Evolutionary conservation across 2,888 invertebrate species (phyloP), one percentile per base, ranked within the genome.

Genomic region (Noctuana brunneofusca): DNA sequence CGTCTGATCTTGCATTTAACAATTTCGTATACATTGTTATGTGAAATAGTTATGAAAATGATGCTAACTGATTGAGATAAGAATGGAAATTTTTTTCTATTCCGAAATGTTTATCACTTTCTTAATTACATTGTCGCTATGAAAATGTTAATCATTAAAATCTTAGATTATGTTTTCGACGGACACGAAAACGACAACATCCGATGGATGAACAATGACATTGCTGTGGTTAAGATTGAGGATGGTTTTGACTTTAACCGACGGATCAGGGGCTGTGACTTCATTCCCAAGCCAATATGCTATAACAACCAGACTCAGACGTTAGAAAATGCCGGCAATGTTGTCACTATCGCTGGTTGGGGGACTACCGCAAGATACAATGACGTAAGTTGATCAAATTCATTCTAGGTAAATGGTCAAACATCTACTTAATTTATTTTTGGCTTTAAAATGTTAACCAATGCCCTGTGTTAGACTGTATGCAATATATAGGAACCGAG

Each of bases 181-280:
- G 89, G 88, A 0, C 87, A 88, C 50, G 84, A 87, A 58, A 87
- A 88, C 55, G 89, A 89, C 65, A 88, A 89, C 63, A 84, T 89
- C 16, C 74, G 86, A 60, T 89, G 89, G 89, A 87, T 89, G 89
- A 87, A 86, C 75, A 87, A 89, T 63, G 89, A 89, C 65, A 87
- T 89, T 5, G 89, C 89, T 0, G 75, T 89, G 0, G 87, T 89
- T 0, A 89, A 86, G 59, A 72, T 88, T 0, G 89, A 89, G 63
- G 87, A 86, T 18, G 85, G 86, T 0, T 89, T 89, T 49, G 87
- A 89, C 59, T 89, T 89, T 64, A 79, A 73, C 1, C 71, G 87
- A 22, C 75, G 83, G 11, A 76, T 88, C 2, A 73, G 77, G 49
- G 89, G 89, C 1, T 89, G 89, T 56, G 88, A 88, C 24, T 88